Percentiles rank a stretch among this genome's conserved stretches.
These are phyloP conservation scores for Theonella swinhoei DNA, from an alignment of 37 sponge, comb jelly and placozoan genomes.

Conservation along the genomic window DNA sequence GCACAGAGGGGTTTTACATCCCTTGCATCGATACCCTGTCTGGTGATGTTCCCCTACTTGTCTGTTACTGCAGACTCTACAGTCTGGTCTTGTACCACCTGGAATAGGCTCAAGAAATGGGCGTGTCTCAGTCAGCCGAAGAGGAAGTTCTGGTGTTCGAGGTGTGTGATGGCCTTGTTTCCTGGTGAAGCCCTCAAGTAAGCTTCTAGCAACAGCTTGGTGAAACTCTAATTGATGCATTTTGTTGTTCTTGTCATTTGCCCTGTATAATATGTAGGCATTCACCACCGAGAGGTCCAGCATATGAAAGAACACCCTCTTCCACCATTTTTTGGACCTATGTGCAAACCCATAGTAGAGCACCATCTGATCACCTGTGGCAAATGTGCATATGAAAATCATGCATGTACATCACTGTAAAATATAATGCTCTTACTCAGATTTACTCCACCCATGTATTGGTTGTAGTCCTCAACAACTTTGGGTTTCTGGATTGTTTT, in stretches of 20 bases:
- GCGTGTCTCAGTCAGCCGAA: slow-evolving; percentile 34
- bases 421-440: no score
- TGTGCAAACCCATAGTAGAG: slow-evolving; percentile 41
- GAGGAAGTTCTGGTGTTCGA: no score
- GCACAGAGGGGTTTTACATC: slow-evolving; percentile 32
- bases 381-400: no score
- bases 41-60: neutral
- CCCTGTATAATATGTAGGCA: slow-evolving; percentile 37
- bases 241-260: neutral
- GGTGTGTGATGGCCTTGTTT: no score
- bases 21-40: slow-evolving; percentile 24
- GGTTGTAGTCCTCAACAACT: slow-evolving; percentile 32
- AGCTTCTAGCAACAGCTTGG: slow-evolving; percentile 7
- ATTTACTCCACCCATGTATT: slow-evolving; percentile 52
- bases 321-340: slow-evolving; percentile 31
- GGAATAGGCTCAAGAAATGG: slow-evolving; percentile 26
- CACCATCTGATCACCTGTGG: slow-evolving; percentile 31
- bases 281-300: slow-evolving; percentile 24
- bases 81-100: slow-evolving; percentile 1
- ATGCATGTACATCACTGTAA: no score
- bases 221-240: slow-evolving; percentile 29
- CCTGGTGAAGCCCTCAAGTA: no score
- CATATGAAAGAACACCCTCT: slow-evolving; percentile 29
- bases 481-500: slow-evolving; percentile 28
- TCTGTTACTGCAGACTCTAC: slow-evolving; percentile 31